Evolutionary conservation across 2,113 vertebrate genomes (phyloP).

Genomic region (Odontophorus gujanensis): DNA sequence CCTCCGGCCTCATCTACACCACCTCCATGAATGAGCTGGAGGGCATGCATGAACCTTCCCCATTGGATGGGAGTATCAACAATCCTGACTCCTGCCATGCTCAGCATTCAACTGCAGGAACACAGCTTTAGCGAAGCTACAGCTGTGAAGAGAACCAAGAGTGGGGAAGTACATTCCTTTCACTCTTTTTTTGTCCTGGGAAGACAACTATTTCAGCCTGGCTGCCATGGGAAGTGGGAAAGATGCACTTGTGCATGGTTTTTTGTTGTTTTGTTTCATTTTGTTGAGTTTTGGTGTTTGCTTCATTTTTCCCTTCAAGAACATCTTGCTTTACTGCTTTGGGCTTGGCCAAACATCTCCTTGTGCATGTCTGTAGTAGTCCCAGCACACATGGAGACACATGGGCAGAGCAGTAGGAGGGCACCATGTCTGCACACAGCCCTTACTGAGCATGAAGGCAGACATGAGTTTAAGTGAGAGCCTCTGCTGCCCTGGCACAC

Average conservation of each 20-base stretch:
- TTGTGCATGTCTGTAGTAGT: no score
- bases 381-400: not conserved
- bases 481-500: fast-evolving
- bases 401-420: not conserved
- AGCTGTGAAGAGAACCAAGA: not conserved
- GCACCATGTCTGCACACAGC: not conserved
- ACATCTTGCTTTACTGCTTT: not conserved
- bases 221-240: not conserved
- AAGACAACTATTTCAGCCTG: not conserved
- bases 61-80: not conserved
- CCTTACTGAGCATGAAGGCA: fast-evolving
- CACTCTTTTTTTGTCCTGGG: not conserved
- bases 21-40: not conserved
- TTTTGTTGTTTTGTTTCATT: not conserved
- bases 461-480: not conserved
- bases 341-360: not conserved
- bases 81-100: not conserved
- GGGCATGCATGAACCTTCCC: not conserved
- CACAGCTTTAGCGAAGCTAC: not conserved
- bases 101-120: not conserved
- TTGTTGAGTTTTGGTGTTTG: not conserved
- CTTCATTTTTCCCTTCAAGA: not conserved
- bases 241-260: not conserved
- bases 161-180: not conserved
- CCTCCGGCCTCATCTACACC: not conserved